Base-by-base conservation (phyloP, 2,888 invertebrate genomes). In the Rhagium mordax region DNA sequence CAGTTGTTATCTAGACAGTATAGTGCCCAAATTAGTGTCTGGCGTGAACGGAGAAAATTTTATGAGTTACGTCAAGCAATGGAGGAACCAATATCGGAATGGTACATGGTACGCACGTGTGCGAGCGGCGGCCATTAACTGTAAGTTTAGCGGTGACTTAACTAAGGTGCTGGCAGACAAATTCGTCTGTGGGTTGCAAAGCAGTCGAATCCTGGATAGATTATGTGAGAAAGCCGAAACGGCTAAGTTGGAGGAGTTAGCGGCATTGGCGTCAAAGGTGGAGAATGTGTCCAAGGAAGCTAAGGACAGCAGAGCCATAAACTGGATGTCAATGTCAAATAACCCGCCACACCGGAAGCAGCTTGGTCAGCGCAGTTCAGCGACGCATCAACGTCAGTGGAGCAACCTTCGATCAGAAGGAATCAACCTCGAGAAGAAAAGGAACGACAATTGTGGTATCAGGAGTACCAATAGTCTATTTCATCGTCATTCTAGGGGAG, bases 1-100 rank as follows among this genome's bases (percentile, higher is more conserved):
- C 33, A 41, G 10, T n/a, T 67, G 2, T 18, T 72, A n/a, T 59
- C 13, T 7, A 15, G 7, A 1, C 61, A 60, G 29, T 72, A 60
- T 41, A n/a, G 41, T 18, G 15, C 33, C 4, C 60, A 68, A 18
- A 21, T 29, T 4, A 60, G 51, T 27, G 24, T 72, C 0, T 72
- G 51, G 67, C 53, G 67, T 10, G 67, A 72, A n/a, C n/a, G 61
- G 0, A 48, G 51, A 27, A 68, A 72, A 51, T 72, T 72, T 51
- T 72, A 60, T 16, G 53, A 68, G n/a, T 3, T 48, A 3, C 41
- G 24, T n/a, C 67, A 71, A 49, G 20, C 57, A 3, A 13, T 3
- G 15, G 16, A 24, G 6, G 59, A 59, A 33, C 16, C 24, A 1
- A 49, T 59, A 51, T 6, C 20, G 7, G 47, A 71, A 20, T 71